Base-by-base conservation (phyloP, 2,797 vertebrate genomes). In the Coccyzus lansbergi region DNA sequence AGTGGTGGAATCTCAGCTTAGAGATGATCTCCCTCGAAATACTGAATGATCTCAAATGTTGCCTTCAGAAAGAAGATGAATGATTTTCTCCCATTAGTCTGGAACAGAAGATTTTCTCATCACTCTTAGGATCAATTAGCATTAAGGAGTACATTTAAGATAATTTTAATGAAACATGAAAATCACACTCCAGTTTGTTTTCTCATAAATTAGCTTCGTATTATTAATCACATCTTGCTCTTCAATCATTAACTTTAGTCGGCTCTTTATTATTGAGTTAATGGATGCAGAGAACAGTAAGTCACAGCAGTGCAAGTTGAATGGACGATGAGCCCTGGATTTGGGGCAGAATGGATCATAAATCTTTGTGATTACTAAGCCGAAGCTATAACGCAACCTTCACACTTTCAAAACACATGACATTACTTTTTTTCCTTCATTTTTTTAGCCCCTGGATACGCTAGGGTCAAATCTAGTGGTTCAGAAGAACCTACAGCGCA, bases 191-290 rank as follows among this genome's bases (percentile, higher is more conserved):
- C 7, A 3, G 75, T 96, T 97, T 97, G 94, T 97, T 96, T 96
- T 95, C 83, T 88, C 86, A 94, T 96, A 94, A 97, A 95, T 97
- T 94, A 91, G n/a, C 75, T 94, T 95, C 51, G 21, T 76, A 48
- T 92, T 95, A 70, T 83, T 88, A 94, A 96, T 95, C 85, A 96
- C 71, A 95, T 69, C 88, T 80, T 84, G 75, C 82, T 96, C 84
- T 95, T 97, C 96, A 97, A 94, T 97, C 94, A 95, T 95, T 95
- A 96, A 85, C 60, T 91, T 92, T 68, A 88, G 77, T 51, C 89
- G 90, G 80, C 34, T 95, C 71, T 89, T 95, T 93, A 76, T 96
- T 97, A 93, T 95, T 87, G 95, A 94, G 91, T 92, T 95, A 97
- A 95, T 97, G 91, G 92, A 94, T 93, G 59, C 51, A 36, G 63